These are phyloP conservation scores for Nemopilema nomurai DNA, from an alignment of 30 jellyfish, hydroid and myxozoan species.

Conservation along the genomic window DNA sequence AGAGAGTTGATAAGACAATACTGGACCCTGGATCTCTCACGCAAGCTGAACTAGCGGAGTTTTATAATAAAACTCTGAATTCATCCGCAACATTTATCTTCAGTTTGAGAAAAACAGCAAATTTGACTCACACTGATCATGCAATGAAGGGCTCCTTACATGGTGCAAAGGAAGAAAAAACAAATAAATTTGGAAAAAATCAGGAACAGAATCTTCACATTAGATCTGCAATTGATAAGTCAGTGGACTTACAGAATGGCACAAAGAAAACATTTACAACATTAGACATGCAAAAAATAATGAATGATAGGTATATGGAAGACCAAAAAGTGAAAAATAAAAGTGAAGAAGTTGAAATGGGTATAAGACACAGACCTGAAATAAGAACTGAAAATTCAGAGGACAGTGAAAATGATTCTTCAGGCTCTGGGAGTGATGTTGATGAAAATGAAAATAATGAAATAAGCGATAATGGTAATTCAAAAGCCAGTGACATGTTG, in stretches of 20 bases:
- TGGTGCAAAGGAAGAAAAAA: background rate
- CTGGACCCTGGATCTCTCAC: slow-evolving; percentile 61
- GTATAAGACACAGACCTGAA: too few species aligned
- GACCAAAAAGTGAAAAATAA: too few species aligned
- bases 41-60: slow-evolving; percentile 36
- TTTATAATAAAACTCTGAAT: slow-evolving; percentile 21
- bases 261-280: too few species aligned
- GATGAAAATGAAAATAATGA: background rate
- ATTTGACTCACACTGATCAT: background rate
- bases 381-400: background rate
- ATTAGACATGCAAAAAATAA: too few species aligned
- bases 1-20: slow-evolving; percentile 58
- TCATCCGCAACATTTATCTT: slow-evolving; percentile 6
- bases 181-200: background rate
- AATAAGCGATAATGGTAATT: too few species aligned
- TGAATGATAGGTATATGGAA: too few species aligned
- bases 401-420: background rate
- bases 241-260: background rate
- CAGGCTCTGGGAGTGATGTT: background rate
- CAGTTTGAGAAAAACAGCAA: background rate
- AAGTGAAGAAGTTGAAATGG: too few species aligned
- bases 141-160: background rate
- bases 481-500: too few species aligned
- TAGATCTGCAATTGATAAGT: background rate
- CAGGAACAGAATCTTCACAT: background rate